Percentiles rank a stretch among this genome's conserved stretches.
Evolutionary conservation across 2,888 invertebrate genomes (phyloP).

Genomic region (Zootermopsis nevadensis): DNA sequence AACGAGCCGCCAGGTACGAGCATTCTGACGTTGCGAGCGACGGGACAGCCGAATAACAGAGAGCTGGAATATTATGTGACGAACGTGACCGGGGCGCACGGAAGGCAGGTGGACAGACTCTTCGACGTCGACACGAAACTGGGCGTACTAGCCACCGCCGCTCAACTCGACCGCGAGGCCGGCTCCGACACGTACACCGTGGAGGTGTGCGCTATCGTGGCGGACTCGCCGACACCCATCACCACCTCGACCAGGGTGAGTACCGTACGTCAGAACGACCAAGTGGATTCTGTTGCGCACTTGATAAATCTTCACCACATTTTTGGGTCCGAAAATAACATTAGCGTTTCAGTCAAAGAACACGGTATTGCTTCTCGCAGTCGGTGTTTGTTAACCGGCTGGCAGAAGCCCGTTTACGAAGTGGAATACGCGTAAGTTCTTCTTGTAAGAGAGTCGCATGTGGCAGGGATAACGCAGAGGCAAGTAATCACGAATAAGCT

Average conservation of each 20-base stretch:
- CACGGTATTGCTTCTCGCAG: no score
- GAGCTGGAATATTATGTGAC: conserved; percentile 92
- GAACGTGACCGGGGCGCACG: conserved; percentile 68
- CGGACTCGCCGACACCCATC: conserved; percentile 74
- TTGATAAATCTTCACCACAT: no score
- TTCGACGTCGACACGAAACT: conserved; percentile 92
- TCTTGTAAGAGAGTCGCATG: no score
- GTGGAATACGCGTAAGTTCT: no score
- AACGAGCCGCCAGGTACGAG: conserved; percentile 90
- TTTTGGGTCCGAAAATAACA: no score
- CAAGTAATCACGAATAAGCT: no score
- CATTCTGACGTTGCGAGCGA: conserved; percentile 79
- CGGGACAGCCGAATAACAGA: conserved; percentile 63
- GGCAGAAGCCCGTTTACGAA: no score
- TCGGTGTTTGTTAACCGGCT: no score
- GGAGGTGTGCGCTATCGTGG: conserved; percentile 85
- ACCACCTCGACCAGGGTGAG: conserved; percentile 88
- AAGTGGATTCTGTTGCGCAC: no score
- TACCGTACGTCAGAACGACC: not conserved
- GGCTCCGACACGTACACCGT: conserved; percentile 86
- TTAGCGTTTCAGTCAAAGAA: no score
- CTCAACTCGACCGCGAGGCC: conserved; percentile 84
- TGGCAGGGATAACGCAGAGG: no score
- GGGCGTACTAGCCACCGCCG: conserved; percentile 89
- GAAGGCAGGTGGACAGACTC: conserved; percentile 84